Evolutionary conservation across 2,797 vertebrate species (phyloP).

Genomic region (Hafferia zeledoni): DNA sequence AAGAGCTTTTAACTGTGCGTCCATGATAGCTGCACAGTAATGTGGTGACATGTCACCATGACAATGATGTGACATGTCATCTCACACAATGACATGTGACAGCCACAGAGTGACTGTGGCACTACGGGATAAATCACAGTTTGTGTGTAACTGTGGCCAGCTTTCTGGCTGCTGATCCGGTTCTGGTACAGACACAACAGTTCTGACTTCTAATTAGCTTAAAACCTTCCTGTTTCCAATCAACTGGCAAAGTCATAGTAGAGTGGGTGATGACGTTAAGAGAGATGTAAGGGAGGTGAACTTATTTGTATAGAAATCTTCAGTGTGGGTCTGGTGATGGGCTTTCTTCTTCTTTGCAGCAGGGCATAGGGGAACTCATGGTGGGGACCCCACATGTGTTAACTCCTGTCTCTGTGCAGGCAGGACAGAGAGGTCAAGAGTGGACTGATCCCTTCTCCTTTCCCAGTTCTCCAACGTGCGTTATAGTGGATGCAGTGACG

Average conservation of each 20-base stretch:
- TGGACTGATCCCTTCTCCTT: fast-evolving
- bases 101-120: conserved; percentile 51
- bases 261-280: background rate
- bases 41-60: conserved; percentile 55
- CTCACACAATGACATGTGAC: conserved; percentile 53
- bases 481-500: fast-evolving
- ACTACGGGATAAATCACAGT: background rate
- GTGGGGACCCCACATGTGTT: background rate
- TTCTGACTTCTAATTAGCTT: background rate
- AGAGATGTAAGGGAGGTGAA: background rate
- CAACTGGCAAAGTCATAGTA: background rate
- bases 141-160: background rate
- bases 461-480: background rate
- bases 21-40: conserved; percentile 33
- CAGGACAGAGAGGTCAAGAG: too few relatives aligned
- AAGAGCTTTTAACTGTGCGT: conserved; percentile 53
- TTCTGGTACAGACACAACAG: background rate
- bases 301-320: background rate
- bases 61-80: conserved; percentile 65
- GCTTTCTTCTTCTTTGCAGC: background rate
- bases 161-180: background rate
- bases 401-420: too few relatives aligned
- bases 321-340: background rate
- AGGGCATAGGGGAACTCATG: background rate
- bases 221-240: background rate